A percentile compares a stretch with the other conserved stretches of the same genome.
phyloP scores from a whole-genome alignment of 2,113 vertebrate species.

The Chaetops frenatus region DNA sequence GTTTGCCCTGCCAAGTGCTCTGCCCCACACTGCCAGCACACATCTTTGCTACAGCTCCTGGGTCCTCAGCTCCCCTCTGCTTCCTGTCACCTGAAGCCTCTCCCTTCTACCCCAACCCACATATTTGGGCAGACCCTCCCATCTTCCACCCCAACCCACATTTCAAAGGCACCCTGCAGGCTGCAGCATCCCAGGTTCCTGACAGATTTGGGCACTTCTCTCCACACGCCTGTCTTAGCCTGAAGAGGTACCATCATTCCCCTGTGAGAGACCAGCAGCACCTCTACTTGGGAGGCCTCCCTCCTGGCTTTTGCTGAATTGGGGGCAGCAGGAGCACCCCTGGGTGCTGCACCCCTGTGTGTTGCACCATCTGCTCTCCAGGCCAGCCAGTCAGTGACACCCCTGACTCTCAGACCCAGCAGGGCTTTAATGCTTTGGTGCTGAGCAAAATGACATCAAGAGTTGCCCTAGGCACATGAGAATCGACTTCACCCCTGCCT shows the following conservation, averaged over 20 bases:
- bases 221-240: rapidly evolving
- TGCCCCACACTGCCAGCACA: background rate
- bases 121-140: background rate
- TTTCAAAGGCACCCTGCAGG: background rate
- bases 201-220: background rate
- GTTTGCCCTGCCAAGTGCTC: background rate
- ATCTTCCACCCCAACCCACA: background rate
- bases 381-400: background rate
- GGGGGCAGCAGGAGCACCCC: background rate
- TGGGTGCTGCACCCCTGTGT: background rate
- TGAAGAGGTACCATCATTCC: background rate
- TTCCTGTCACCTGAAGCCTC: background rate
- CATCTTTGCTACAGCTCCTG: background rate
- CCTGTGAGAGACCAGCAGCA: background rate
- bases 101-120: background rate
- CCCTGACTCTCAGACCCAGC: background rate
- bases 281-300: background rate
- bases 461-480: background rate
- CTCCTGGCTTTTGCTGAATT: background rate
- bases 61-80: background rate
- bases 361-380: background rate
- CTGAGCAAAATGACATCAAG: background rate
- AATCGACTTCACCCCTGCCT: background rate
- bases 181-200: background rate
- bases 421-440: background rate